These are phyloP conservation scores for Mobula hypostoma DNA, from an alignment of 2,113 vertebrate species.

Conservation along the genomic window DNA sequence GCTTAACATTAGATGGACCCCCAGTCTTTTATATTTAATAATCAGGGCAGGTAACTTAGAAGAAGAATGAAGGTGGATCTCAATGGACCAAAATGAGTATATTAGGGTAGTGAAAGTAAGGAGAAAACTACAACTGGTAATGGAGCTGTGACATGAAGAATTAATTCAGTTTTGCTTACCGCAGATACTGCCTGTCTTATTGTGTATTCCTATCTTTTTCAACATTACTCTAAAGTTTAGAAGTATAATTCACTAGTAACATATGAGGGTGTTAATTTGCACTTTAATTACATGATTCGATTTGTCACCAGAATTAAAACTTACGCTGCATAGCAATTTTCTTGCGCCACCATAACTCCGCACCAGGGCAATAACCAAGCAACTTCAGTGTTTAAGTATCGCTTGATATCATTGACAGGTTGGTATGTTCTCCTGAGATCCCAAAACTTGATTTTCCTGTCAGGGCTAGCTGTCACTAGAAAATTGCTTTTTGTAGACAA, in stretches of 20 bases:
- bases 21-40: neutral
- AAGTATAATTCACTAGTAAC: neutral
- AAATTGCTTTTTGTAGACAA: conserved; percentile 59
- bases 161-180: too few relatives aligned
- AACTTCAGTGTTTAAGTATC: conserved; percentile 77
- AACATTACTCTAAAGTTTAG: neutral
- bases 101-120: too few relatives aligned
- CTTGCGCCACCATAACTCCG: conserved; percentile 72
- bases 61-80: too few relatives aligned
- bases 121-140: neutral
- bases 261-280: neutral
- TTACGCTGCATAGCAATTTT: conserved; percentile 77
- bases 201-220: too few relatives aligned
- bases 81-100: neutral
- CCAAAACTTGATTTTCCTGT: conserved; percentile 87
- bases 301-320: conserved; percentile 38
- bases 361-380: conserved; percentile 78
- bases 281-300: neutral
- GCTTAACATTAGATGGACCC: neutral
- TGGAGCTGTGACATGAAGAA: neutral
- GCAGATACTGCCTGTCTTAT: too few relatives aligned
- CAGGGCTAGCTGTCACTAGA: conserved; percentile 77
- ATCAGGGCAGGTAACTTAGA: neutral
- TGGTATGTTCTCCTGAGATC: conserved; percentile 68
- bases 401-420: conserved; percentile 72